Evolutionary conservation across 2,797 vertebrate genomes (phyloP), one percentile per base, ranked within the genome.

Genomic region (Poeciliopsis paucimaculata): DNA sequence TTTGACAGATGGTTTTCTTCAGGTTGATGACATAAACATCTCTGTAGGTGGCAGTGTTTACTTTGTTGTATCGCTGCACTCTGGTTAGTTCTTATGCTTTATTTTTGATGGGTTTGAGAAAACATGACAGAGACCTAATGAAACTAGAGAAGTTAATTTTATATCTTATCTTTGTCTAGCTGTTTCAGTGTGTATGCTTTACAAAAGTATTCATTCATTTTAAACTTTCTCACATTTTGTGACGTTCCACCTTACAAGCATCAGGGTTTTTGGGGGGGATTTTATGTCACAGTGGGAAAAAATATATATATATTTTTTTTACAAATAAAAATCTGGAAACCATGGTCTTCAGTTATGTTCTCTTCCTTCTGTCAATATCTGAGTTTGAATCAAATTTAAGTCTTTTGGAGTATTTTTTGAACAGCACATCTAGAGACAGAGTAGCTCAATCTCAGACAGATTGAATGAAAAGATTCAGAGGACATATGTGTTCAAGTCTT

Each of bases 41-140:
- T 49, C 75, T 66, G 45, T 76, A 76, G 75, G 15, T 80, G 49
- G 5, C n/a, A 57, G 16, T 28, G 46, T 20, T 36, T 73, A 71
- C 41, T 71, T 71, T 71, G 39, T 43, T 70, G 43, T 71, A n/a
- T 71, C 1, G 3, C 26, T 71, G 68, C 68, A 45, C 23, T n/a
- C 26, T n/a, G 68, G 23, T 45, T 70, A 70, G 39, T n/a, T 43
- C 12, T n/a, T 13, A 26, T 45, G 10, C 20, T 39, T 66, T 39
- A 20, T 20, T 66, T 39, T 39, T 66, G 62, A 66, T 8, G 18
- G 8, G 18, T 66, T 66, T 39, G 34, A 36, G 34, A 36, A 66
- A 66, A 66, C 64, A 66, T 66, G 62, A 39, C 34, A 39, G 34
- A 39, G 36, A 39, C 9, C 10, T 34, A 64, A 16, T 64, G 18